Base-by-base conservation (phyloP, 1,140 invertebrate genomes). In the Glossosoma conforme region DNA sequence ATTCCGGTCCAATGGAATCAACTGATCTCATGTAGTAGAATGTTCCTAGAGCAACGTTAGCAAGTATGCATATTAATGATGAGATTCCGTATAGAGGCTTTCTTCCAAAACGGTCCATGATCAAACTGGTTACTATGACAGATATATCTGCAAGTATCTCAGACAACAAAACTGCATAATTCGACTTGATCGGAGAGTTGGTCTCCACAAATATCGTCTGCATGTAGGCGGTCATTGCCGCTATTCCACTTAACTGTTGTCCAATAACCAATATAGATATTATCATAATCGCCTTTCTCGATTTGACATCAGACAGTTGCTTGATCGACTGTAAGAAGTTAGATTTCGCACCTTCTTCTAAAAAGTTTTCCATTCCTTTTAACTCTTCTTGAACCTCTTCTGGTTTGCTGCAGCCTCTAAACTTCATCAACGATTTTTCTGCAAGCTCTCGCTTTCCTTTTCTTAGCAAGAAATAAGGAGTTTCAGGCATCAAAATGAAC, bases 221-320 rank as follows among this genome's bases (percentile, higher is more conserved):
- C 56, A 58, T 58, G 22, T 54, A 58, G 32, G 36, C 43, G 21
- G 41, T 35, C 19, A 58, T 42, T 21, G 56, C 52, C 15, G 21
- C 42, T 15, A 54, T 13, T n/a, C 56, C 56, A 15, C 38, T 54
- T 15, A 52, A 37, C 32, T 58, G 56, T 43, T 58, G 56, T 19
- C 52, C 47, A 2, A 58, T 18, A 9, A 58, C 19, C 6, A 58
- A 21, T 4, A 44, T 35, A 1, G 56, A 48, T 17, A 58, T 54
- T 51, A 58, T 58, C 10, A 58, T 38, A 9, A 58, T 51, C 14
- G 52, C 48, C 35, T 58, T 58, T 19, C 41, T 51, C 6, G 56
- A 52, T 24, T 43, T 51, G 2, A 37, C 36, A 3, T 58, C 52
- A 8, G 14, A 20, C 6, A 58, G 21, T 15, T 54, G 47, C 21